These are phyloP conservation scores for Nomada flava DNA, from an alignment of 2,888 invertebrate species.

Conservation along the genomic window DNA sequence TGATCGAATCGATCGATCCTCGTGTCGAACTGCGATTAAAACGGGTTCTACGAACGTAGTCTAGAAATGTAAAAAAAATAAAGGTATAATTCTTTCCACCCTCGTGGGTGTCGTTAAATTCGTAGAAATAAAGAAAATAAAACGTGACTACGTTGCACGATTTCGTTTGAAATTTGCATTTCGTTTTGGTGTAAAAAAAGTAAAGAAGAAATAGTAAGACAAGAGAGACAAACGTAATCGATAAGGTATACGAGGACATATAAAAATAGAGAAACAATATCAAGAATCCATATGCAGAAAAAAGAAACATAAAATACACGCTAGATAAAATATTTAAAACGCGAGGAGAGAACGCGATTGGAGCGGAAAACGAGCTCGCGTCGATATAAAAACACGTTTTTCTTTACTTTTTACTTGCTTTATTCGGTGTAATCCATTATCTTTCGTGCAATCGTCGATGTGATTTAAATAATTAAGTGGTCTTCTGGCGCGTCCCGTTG, in stretches of 20 bases:
- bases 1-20: conserved; percentile 5
- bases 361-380: conserved; percentile 32
- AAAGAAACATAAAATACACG: not conserved
- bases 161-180: not conserved
- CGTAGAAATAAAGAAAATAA: not conserved
- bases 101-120: not conserved
- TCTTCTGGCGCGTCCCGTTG: conserved; percentile 1
- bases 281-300: not conserved
- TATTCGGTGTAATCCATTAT: conserved; percentile 55
- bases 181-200: not conserved
- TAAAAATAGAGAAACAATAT: not conserved
- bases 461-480: conserved; percentile 36
- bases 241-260: not conserved
- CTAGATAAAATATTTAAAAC: not conserved
- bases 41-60: not conserved
- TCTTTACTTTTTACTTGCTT: conserved; percentile 61
- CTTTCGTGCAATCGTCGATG: conserved; percentile 29
- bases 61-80: not conserved
- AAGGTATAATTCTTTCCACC: not conserved
- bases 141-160: not conserved
- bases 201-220: not conserved
- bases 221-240: not conserved
- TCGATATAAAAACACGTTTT: conserved; percentile 68
- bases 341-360: conserved; percentile 1
- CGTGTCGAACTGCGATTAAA: not conserved